Base-by-base conservation (phyloP, 2,888 invertebrate genomes). In the Nomada goodeniana region DNA sequence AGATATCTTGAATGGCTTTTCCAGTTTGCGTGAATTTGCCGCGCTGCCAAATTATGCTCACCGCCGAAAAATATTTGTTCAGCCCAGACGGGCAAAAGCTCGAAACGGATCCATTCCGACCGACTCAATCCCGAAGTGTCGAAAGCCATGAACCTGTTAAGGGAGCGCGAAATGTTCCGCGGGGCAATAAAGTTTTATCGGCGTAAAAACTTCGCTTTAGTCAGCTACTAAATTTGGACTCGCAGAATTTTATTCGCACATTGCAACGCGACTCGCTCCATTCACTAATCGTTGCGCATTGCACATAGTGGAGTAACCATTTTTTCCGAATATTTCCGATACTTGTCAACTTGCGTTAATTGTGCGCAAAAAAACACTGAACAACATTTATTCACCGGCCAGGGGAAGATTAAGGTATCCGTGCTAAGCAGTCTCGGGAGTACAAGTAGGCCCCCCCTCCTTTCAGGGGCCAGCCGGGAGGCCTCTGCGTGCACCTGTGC, bases 401-500 rank as follows among this genome's bases (percentile, higher is more conserved):
- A 63, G 65, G 52, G 63, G 57, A 71, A 67, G 83, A 87, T 85
- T 75, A 67, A 83, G 73, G 87, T 85, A 87, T 86, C 78, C 82
- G 80, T 80, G 81, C 42, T 76, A 68, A 82, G 78, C 81, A 84
- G 79, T 82, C 77, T 74, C 76, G 72, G 47, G 70, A 67, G 85
- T 83, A 87, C 90, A 90, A 91, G 91, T 91, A 90, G 90, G 89
- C 84, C 91, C 91, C 91, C 91, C 91, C 90, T 83, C 90, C 86
- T 86, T 82, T 64, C 79, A 70, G 78, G 76, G 71, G 71, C 82
- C 84, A 72, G 86, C 80, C 85, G 87, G 84, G 89, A 88, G 91
- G 86, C 87, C 89, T 81, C 86, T 75, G 84, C 80, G 88, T 92
- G 91, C 92, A 93, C 93, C 92, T 92, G 92, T 92, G 89, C 91